Percentiles rank a stretch among this genome's conserved stretches.
Evolutionary conservation across 2,797 vertebrate genomes (phyloP).

Genomic region (Orientallactaga sibirica): DNA sequence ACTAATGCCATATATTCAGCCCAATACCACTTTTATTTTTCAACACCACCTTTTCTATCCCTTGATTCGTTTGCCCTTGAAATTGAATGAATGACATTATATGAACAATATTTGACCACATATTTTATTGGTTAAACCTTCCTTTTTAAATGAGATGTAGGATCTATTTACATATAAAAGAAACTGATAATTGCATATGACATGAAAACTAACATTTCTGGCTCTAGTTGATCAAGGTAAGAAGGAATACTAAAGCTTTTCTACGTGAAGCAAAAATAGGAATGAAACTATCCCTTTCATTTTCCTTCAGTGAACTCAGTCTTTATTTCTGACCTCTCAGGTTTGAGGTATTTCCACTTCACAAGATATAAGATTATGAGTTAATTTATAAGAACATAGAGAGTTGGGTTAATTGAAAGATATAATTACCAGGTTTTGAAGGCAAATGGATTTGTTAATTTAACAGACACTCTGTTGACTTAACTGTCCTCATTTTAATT

Average conservation of each 20-base stretch:
- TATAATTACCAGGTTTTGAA: constrained; percentile 90
- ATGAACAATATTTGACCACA: not conserved
- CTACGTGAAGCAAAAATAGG: not conserved
- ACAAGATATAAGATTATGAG: constrained; percentile 83
- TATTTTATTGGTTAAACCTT: not conserved
- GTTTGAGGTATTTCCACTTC: constrained; percentile 78
- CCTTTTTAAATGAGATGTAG: not conserved
- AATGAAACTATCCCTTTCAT: not conserved
- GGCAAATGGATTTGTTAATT: constrained; percentile 89
- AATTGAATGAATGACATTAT: not conserved
- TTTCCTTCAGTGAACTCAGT: not conserved
- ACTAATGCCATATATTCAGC: no score
- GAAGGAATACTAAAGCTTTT: not conserved
- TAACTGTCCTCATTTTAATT: constrained; percentile 87
- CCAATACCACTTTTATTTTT: no score
- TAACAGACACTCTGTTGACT: constrained; percentile 88
- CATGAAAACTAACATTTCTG: not conserved
- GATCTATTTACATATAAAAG: not conserved
- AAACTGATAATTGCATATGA: not conserved
- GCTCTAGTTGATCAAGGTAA: not conserved
- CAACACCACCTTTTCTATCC: not conserved
- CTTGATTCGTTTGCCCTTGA: not conserved
- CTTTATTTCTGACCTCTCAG: constrained; percentile 28
- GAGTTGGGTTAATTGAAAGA: constrained; percentile 90
- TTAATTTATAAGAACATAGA: constrained; percentile 88